Base-by-base conservation (phyloP, 2,797 vertebrate genomes). In the Cuculus canorus region DNA sequence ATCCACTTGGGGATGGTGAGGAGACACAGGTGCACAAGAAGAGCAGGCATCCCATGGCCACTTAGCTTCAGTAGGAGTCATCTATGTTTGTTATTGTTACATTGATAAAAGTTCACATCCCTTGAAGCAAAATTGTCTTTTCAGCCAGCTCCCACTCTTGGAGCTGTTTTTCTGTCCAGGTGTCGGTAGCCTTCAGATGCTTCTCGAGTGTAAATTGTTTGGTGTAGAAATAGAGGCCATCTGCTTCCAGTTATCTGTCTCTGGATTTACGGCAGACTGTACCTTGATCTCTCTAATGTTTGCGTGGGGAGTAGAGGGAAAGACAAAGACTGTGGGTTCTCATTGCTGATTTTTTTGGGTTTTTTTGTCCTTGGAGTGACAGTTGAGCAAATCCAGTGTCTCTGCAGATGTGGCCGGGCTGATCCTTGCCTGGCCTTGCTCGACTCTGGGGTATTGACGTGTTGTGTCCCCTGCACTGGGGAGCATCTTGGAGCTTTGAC, bases 31-130 rank as follows among this genome's bases (percentile, higher is more conserved):
- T 79, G 57, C 11, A 6, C 3, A 14, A 45, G 72, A 59, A 10
- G 13, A 39, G 66, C 15, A 21, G 4, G 1, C 11, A 11, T 72
- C 54, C 56, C 35, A 0, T 24, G 63, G 59, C 33, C 0, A 0
- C 57, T 63, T 21, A 32, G 35, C 61, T 66, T 89, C 56, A 37
- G 63, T 10, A 75, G 56, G 56, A 82, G 54, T 59, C 18, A 19
- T 28, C 45, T 4, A 4, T 27, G 1, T 47, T 39, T 86, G 48
- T 86, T 90, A 9, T 10, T 43, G 59, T 81, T 71, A 14, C 3
- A 24, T 21, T 92, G 90, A 82, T 86, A 77, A 90, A 88, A 90
- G 57, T 94, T 94, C 69, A 72, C 73, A 45, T 90, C 64, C 68
- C 25, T 73, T 64, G 80, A 86, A 88, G 37, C 45, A 82, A 63